Percentiles rank a stretch among this genome's conserved stretches.
Evolutionary conservation across 1,140 invertebrate genomes (phyloP).

Genomic region (Dendrolimus kikuchii): DNA sequence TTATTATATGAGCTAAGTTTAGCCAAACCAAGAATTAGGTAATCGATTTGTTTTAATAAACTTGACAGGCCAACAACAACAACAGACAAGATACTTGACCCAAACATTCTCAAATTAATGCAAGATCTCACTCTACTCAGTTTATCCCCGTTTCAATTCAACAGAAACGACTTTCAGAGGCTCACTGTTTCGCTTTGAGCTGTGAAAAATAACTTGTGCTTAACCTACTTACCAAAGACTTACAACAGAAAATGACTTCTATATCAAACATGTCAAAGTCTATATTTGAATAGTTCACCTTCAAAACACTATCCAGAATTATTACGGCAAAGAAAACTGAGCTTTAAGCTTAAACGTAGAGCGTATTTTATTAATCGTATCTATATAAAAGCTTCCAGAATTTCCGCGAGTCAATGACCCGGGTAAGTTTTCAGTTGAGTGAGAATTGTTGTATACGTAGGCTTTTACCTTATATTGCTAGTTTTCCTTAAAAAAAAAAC

Average conservation of each 20-base stretch:
- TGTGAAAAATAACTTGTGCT: conserved; percentile 27
- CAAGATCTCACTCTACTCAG: neutral
- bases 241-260: conserved; percentile 5
- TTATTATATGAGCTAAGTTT: no score
- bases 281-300: neutral
- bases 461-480: no score
- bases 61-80: no score
- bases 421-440: conserved; percentile 6
- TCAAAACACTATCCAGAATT: neutral
- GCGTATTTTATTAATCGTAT: neutral
- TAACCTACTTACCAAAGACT: conserved; percentile 21
- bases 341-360: neutral
- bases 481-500: no score
- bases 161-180: conserved; percentile 11
- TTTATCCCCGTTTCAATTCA: conserved; percentile 11
- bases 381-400: conserved; percentile 4
- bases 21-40: no score
- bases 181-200: conserved; percentile 11
- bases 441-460: conserved; percentile 2
- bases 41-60: no score
- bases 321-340: neutral
- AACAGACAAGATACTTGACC: no score
- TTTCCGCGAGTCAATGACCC: conserved; percentile 11
- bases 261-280: neutral
- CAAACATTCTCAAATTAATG: no score